A percentile compares a stretch with the other conserved stretches of the same genome.
Evolutionary conservation across 2,797 vertebrate genomes (phyloP).

Genomic region (Sebastes variabilis): DNA sequence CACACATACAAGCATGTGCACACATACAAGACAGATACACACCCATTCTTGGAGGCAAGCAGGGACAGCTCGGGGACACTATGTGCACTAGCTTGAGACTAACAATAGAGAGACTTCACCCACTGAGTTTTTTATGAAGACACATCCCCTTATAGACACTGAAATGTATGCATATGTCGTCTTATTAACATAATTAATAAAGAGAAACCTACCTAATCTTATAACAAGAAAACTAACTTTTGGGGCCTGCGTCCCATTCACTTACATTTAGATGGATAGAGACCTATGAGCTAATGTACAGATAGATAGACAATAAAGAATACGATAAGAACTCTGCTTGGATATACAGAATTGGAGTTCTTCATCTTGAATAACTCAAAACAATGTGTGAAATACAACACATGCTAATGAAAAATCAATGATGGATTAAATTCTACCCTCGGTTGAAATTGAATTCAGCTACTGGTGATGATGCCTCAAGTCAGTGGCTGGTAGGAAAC

Average conservation of each 20-base stretch:
- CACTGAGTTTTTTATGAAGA: neutral
- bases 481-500: neutral
- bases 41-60: conserved; percentile 33
- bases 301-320: neutral
- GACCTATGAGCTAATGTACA: neutral
- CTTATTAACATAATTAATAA: neutral
- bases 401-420: neutral
- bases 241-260: neutral
- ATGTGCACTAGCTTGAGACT: conserved; percentile 24
- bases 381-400: neutral
- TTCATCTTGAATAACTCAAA: neutral
- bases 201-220: neutral
- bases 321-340: too few relatives aligned
- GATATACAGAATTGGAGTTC: neutral
- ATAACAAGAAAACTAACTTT: neutral
- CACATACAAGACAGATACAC: conserved; percentile 44
- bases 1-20: conserved; percentile 32
- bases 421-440: neutral
- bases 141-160: neutral
- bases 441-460: neutral
- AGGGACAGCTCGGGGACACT: conserved; percentile 27
- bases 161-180: neutral
- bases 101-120: conserved; percentile 26
- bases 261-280: too few relatives aligned
- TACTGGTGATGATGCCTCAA: neutral